These are phyloP conservation scores for Myopa tessellatipennis DNA, from an alignment of 2,888 invertebrate species.

Conservation along the genomic window DNA sequence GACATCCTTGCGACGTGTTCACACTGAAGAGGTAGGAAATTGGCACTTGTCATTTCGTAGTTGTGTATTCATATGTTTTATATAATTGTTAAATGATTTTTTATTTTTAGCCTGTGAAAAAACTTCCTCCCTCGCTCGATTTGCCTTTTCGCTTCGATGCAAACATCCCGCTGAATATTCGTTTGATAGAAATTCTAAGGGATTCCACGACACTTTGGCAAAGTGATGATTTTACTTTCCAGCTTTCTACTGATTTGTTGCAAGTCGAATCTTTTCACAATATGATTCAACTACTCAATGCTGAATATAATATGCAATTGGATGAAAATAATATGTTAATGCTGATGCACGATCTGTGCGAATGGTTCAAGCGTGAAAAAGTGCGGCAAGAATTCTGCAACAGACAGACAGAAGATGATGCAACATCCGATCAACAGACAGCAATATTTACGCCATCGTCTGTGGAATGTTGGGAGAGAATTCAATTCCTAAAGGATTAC, in stretches of 20 bases:
- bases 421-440: neutral
- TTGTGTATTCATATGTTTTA: neutral
- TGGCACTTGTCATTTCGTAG: too few relatives aligned
- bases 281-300: slow-evolving; percentile 10
- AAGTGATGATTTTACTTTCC: slow-evolving; percentile 1
- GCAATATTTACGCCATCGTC: neutral
- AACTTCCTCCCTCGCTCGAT: neutral
- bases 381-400: slow-evolving; percentile 10
- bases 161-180: slow-evolving; percentile 5
- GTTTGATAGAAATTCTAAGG: neutral
- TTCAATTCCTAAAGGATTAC: slow-evolving; percentile 21
- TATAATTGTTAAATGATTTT: neutral
- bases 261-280: neutral
- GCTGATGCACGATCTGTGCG: slow-evolving; percentile 18
- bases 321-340: slow-evolving; percentile 23
- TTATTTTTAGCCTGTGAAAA: slow-evolving; percentile 4
- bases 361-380: slow-evolving; percentile 28
- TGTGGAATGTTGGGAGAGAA: slow-evolving; percentile 12
- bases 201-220: slow-evolving; percentile 11
- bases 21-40: neutral
- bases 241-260: slow-evolving; percentile 7
- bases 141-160: slow-evolving; percentile 17
- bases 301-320: neutral
- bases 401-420: neutral
- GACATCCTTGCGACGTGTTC: neutral